Evolutionary conservation across 2,113 vertebrate genomes (phyloP).

Genomic region (Triplophysa rosa): DNA sequence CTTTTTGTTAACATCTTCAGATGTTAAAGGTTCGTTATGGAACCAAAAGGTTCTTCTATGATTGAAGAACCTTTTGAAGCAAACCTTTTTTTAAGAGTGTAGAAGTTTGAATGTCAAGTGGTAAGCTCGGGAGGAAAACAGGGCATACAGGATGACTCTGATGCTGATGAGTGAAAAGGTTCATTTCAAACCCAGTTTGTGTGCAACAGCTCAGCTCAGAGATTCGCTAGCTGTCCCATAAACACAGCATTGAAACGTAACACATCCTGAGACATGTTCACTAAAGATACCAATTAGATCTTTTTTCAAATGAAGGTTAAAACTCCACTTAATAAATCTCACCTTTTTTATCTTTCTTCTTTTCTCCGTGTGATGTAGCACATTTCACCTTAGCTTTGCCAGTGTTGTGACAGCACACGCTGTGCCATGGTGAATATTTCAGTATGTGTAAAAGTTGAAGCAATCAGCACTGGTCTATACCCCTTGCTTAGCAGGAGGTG

Average conservation of each 20-base stretch:
- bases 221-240: too few species aligned
- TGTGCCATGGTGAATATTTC: conserved; percentile 49
- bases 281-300: not conserved
- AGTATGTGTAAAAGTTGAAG: conserved; percentile 52
- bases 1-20: too few species aligned
- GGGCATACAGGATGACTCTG: too few species aligned
- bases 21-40: too few species aligned
- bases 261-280: not conserved
- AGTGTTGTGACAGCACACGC: conserved; percentile 21
- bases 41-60: too few species aligned
- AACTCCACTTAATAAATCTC: conserved; percentile 23
- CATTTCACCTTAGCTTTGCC: conserved; percentile 33
- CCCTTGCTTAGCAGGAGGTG: conserved; percentile 57
- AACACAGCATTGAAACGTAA: not conserved
- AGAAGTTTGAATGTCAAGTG: too few species aligned
- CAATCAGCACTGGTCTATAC: conserved; percentile 56
- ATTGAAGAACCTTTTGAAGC: too few species aligned
- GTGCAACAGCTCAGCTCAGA: too few species aligned
- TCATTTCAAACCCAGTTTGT: too few species aligned
- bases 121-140: too few species aligned
- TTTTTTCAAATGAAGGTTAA: not conserved
- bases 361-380: conserved; percentile 31
- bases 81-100: too few species aligned
- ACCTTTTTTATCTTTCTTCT: not conserved
- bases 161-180: too few species aligned